Evolutionary conservation across 2,797 vertebrate species (phyloP), one percentile per base, ranked within the genome.

Genomic region (Podarcis siculus): DNA sequence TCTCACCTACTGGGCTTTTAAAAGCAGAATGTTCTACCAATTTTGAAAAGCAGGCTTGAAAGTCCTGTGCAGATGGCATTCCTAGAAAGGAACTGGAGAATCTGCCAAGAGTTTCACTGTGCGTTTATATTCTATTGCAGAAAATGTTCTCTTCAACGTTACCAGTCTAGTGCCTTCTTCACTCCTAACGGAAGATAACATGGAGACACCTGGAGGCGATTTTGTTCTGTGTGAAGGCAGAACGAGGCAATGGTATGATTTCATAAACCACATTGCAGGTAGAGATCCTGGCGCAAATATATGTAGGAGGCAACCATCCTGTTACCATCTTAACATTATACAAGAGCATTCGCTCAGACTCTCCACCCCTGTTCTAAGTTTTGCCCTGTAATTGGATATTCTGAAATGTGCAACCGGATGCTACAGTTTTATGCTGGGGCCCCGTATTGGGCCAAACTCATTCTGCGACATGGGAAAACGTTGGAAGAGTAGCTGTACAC

Each of bases 171-270:
- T 64, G 19, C 13, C 82, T 75, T 39, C 21, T 82, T 82, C 19
- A 82, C 61, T 45, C 73, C 9, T 85, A 89, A 78, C 87, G 86
- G 86, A 94, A 88, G 86, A 87, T 89, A 55, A 67, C 55, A 67
- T 27, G 61, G 80, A 76, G 58, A 49, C 13, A 67, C 64, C 42
- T 88, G 61, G 58, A 69, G 23, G 73, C 9, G 66, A 55, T 45
- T 72, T 79, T 27, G 6, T 73, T 30, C 23, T 55, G 78, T 39
- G 15, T 45, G 42, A 30, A 39, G 35, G 9, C 3, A 72, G 8
- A 39, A 73, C 13, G 35, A 45, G 25, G 19, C 7, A 79, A 85
- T 21, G 17, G 66, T 64, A 4, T 71, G 27, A 32, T 83, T 88
- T 83, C 30, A 39, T 88, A 80, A 80, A 67, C 27, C 42, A 89